Percentiles rank a stretch among this genome's conserved stretches.
phyloP scores from a whole-genome alignment of 2,113 vertebrate genomes.

The Desmodus rotundus region DNA sequence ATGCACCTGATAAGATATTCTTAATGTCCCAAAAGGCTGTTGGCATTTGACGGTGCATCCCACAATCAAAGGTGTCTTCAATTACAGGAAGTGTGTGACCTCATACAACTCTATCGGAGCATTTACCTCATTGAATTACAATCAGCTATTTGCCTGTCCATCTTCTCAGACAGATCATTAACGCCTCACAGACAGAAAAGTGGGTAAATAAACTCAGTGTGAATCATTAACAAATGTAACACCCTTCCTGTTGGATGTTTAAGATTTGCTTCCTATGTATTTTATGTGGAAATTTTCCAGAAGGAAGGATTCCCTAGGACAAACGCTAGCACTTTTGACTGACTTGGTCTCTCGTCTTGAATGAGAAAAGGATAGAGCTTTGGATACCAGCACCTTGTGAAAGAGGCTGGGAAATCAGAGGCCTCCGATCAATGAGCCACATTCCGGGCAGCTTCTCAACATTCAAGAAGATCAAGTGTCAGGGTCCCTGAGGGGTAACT shows the following conservation, averaged over 20 bases:
- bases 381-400: too few relatives aligned
- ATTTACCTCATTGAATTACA: background rate
- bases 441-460: background rate
- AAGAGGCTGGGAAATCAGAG: too few relatives aligned
- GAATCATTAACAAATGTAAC: background rate
- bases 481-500: background rate
- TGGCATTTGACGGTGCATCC: background rate
- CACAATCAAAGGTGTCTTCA: background rate
- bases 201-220: background rate
- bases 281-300: background rate
- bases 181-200: background rate
- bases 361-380: background rate
- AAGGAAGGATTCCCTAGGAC: background rate
- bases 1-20: background rate
- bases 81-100: background rate
- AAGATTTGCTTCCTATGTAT: background rate
- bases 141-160: background rate
- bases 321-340: background rate
- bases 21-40: background rate
- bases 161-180: background rate
- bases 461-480: background rate
- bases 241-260: background rate
- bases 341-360: background rate
- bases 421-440: too few relatives aligned
- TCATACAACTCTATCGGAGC: background rate